Conservation (phyloP, 1,140 invertebrate species). For the Druon quercuslanigerum region DNA sequence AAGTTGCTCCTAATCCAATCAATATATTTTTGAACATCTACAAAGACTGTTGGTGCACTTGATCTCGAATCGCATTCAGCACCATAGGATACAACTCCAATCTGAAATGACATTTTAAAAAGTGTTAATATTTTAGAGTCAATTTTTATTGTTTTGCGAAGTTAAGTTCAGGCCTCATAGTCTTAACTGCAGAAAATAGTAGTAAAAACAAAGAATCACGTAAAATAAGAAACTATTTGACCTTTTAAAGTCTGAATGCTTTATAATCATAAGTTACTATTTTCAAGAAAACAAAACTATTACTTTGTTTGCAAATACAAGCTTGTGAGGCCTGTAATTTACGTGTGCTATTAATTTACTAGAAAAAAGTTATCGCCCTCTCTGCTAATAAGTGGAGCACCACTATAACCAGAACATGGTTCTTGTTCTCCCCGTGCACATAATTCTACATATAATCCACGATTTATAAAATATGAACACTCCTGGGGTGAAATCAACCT, state of each 20-base stretch:
- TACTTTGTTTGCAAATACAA: too few relatives aligned
- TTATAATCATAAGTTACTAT: too few relatives aligned
- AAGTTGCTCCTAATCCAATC: constrained; percentile 59
- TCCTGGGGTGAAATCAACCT: constrained; percentile 49
- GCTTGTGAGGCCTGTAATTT: too few relatives aligned
- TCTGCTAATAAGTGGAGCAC: constrained; percentile 58
- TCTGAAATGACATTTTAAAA: constrained; percentile 45
- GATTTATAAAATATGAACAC: constrained; percentile 52
- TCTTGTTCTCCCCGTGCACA: constrained; percentile 56
- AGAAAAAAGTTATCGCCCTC: constrained; percentile 53
- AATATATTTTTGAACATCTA: constrained; percentile 58
- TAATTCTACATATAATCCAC: constrained; percentile 56
- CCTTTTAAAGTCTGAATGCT: too few relatives aligned
- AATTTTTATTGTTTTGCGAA: background rate
- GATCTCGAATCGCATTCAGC: constrained; percentile 48
- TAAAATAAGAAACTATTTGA: too few relatives aligned
- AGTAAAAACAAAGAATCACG: too few relatives aligned
- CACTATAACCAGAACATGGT: constrained; percentile 60
- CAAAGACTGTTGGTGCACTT: constrained; percentile 55
- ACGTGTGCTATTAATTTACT: constrained; percentile 44
- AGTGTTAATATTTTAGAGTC: constrained; percentile 15
- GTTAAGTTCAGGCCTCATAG: too few relatives aligned
- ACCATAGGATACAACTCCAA: constrained; percentile 61
- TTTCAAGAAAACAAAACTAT: too few relatives aligned
- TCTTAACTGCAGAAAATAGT: too few relatives aligned